phyloP scores from a whole-genome alignment of 2,888 invertebrate species.

The Pegoplata infirma region DNA sequence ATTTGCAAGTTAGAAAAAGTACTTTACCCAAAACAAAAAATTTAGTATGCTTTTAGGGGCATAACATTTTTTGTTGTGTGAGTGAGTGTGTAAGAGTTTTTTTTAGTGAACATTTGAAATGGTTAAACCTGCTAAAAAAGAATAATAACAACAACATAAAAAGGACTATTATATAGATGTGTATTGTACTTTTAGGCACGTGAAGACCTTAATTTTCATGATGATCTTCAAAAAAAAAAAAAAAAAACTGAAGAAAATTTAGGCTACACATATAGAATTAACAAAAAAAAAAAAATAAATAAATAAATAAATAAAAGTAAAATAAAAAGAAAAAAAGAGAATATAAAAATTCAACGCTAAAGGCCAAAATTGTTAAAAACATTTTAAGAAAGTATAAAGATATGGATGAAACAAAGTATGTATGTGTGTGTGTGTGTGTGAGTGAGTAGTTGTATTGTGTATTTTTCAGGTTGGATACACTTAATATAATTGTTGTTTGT shows the following conservation, averaged over 20 bases:
- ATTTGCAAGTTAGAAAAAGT: conserved; percentile 26
- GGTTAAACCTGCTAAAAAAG: not conserved
- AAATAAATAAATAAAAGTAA: not conserved
- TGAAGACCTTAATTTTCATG: conserved; percentile 53
- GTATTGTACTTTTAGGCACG: conserved; percentile 24
- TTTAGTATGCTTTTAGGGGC: conserved; percentile 49
- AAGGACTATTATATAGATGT: not conserved
- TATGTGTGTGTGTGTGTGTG: not conserved
- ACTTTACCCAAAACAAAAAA: conserved; percentile 11
- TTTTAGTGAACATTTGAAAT: not conserved
- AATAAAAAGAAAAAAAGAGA: conserved; percentile 6
- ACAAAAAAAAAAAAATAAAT: not conserved
- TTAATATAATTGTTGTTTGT: conserved; percentile 30
- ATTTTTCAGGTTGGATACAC: conserved; percentile 29
- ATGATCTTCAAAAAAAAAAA: conserved; percentile 39
- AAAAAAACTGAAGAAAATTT: conserved; percentile 15
- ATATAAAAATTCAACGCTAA: conserved; percentile 13
- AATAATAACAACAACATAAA: not conserved
- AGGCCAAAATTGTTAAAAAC: conserved; percentile 47
- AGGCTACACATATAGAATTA: conserved; percentile 26
- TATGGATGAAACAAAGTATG: not conserved
- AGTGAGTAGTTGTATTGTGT: not conserved
- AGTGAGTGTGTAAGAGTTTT: not conserved
- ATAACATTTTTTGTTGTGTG: not conserved
- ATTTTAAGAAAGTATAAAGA: not conserved